Base-by-base conservation (phyloP, 2,113 vertebrate genomes). In the Etheostoma cragini region DNA sequence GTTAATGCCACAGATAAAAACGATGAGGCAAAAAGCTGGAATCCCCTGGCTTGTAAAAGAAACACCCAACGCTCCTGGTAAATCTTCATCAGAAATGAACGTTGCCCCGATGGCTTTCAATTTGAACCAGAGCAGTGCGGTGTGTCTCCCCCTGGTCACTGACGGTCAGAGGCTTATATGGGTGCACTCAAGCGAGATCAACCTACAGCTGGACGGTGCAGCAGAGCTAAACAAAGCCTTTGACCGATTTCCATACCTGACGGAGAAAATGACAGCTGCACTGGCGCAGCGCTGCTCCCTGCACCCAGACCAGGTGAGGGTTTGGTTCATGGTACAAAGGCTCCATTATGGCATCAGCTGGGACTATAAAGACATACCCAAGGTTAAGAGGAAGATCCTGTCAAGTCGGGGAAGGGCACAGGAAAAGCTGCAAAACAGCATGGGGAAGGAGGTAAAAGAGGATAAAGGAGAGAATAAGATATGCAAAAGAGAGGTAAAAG, bases 251-350 rank as follows among this genome's bases (percentile, higher is more conserved):
- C 97, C 97, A 0, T 97, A 97, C 61, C 95, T 96, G 33, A 96
- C 95, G 12, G 85, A 88, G 53, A 90, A 90, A 35, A 94, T 97
- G 80, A 93, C 93, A 0, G 87, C 89, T 0, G 90, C 91, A 42
- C 93, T 97, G 38, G 96, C 96, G 0, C 81, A 94, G 30, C 91
- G 89, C 24, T 95, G 95, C 65, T 95, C 94, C 12, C 88, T 97
- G 58, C 95, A 96, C 52, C 92, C 94, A 50, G 97, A 97, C 82
- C 95, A 96, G 78, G 97, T 97, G 30, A 96, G 94, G 90, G 94
- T 94, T 16, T 97, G 97, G 97, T 97, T 97, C 84, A 97, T 97
- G 95, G 91, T 93, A 15, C 96, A 97, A 87, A 94, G 97, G 52
- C 95, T 97, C 38, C 93, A 90, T 66, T 96, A 95, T 5, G 96